Conservation (phyloP, 2,113 vertebrate genomes). For the Carollia perspicillata region DNA sequence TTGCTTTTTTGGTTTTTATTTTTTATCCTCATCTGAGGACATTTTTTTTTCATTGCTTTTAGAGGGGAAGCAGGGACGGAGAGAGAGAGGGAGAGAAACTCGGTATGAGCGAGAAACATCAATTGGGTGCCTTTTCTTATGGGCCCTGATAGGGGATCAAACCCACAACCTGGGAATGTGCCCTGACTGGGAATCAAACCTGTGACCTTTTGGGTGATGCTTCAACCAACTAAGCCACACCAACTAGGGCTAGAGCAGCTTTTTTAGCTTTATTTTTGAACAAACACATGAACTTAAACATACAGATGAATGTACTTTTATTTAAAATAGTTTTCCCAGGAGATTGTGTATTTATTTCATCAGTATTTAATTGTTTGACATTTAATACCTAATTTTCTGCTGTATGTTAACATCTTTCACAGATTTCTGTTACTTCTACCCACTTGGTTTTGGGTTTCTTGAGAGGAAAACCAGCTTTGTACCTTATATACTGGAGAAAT, state of each 20-base stretch:
- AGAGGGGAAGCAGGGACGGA: too few relatives aligned
- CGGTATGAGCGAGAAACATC: too few relatives aligned
- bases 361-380: slow-evolving; percentile 3
- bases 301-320: not conserved
- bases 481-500: not conserved
- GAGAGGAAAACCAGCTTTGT: not conserved
- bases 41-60: too few relatives aligned
- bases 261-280: not conserved
- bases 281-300: not conserved
- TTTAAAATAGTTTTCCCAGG: slow-evolving; percentile 1
- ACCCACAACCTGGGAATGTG: too few relatives aligned
- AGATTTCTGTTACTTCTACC: not conserved
- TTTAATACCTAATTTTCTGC: slow-evolving; percentile 6
- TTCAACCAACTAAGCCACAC: too few relatives aligned
- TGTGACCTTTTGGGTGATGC: too few relatives aligned
- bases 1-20: not conserved
- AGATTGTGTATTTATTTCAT: slow-evolving; percentile 1
- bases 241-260: not conserved
- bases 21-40: too few relatives aligned
- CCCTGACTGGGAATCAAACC: too few relatives aligned
- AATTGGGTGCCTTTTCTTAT: too few relatives aligned
- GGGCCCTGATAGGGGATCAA: too few relatives aligned
- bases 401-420: not conserved
- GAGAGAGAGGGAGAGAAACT: too few relatives aligned
- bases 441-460: not conserved